Percentiles rank a stretch among this genome's conserved stretches.
phyloP scores from a whole-genome alignment of 2,797 vertebrate genomes.

The Smutsia gigantea region DNA sequence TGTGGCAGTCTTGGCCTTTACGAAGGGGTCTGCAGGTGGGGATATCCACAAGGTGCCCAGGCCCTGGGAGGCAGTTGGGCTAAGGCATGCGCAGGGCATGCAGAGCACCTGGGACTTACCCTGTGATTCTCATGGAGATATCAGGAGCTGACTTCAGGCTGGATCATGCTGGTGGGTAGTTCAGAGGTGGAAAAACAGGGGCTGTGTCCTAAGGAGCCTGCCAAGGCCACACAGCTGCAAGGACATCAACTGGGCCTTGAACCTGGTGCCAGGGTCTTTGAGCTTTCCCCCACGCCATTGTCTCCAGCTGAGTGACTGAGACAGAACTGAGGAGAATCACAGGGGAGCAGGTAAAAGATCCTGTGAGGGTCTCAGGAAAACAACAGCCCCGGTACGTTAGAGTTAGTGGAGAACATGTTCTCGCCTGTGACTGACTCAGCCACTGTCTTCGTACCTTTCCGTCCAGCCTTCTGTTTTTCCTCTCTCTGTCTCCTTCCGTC shows the following conservation, averaged over 20 bases:
- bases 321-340: too few relatives aligned
- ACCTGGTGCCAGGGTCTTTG: neutral
- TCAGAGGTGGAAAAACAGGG: neutral
- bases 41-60: neutral
- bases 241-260: neutral
- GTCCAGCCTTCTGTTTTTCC: neutral
- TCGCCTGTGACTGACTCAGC: neutral
- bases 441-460: neutral
- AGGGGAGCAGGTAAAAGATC: neutral
- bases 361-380: neutral
- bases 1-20: constrained; percentile 73
- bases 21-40: constrained; percentile 11
- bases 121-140: neutral
- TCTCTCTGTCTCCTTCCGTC: neutral
- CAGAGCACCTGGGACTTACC: neutral
- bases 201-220: neutral
- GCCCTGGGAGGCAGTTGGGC: neutral
- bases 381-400: neutral
- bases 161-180: neutral
- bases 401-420: neutral
- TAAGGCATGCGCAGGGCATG: neutral
- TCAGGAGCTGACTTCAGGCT: fast-evolving
- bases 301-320: neutral
- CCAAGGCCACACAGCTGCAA: neutral
- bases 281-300: fast-evolving